Conservation (phyloP, 2,113 vertebrate genomes). For the Gnathonemus longibarbis region DNA sequence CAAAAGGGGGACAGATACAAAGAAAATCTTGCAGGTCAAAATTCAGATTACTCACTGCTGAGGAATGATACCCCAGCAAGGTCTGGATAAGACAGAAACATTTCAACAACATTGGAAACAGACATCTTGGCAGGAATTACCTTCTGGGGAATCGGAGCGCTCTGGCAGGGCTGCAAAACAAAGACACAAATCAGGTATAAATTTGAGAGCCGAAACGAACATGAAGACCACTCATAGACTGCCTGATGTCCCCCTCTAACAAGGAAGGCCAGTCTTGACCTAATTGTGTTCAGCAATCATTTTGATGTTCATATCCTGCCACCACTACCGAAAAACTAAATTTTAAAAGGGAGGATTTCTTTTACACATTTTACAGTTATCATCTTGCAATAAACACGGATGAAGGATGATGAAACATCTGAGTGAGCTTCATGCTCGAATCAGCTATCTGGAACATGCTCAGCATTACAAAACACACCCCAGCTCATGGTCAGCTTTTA, state of each 20-base stretch:
- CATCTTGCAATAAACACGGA: not conserved
- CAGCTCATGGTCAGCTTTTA: not conserved
- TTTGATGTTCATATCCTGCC: not conserved
- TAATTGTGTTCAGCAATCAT: not conserved
- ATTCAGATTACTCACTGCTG: slow-evolving; percentile 46
- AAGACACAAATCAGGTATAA: slow-evolving; percentile 46
- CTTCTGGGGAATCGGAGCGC: slow-evolving; percentile 91
- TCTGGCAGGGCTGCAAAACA: slow-evolving; percentile 71
- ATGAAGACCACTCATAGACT: not conserved
- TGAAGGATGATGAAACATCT: not conserved
- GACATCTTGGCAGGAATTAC: slow-evolving; percentile 60
- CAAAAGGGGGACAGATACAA: not conserved
- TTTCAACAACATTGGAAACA: slow-evolving; percentile 28
- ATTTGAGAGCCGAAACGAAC: slow-evolving; percentile 42
- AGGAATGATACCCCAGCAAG: slow-evolving; percentile 43
- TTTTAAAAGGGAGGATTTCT: not conserved
- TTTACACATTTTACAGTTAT: not conserved
- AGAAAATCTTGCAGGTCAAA: slow-evolving; percentile 23
- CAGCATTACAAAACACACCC: not conserved
- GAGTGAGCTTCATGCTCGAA: not conserved
- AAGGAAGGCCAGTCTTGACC: not conserved
- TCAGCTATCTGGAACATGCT: not conserved
- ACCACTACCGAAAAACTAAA: not conserved
- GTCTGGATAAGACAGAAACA: slow-evolving; percentile 26
- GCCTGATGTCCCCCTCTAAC: not conserved